phyloP scores from a whole-genome alignment of 2,113 vertebrate species.

The Paracyprichromis sp. region DNA sequence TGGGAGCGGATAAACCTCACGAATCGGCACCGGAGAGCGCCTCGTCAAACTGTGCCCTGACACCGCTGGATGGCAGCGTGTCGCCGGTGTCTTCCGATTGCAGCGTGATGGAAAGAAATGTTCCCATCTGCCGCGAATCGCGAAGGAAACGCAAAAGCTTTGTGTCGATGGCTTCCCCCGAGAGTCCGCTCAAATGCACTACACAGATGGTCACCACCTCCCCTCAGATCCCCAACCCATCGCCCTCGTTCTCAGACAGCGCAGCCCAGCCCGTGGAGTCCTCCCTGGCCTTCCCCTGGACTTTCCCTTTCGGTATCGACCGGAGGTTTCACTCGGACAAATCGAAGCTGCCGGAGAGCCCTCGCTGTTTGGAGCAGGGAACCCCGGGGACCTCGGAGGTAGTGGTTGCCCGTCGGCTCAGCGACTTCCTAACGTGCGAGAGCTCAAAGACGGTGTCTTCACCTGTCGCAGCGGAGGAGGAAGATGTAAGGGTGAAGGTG shows the following conservation, averaged over 20 bases:
- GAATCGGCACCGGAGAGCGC: slow-evolving; percentile 83
- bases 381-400: slow-evolving; percentile 76
- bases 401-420: slow-evolving; percentile 71
- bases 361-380: slow-evolving; percentile 83
- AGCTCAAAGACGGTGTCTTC: slow-evolving; percentile 80
- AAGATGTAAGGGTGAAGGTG: slow-evolving; percentile 92
- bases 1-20: slow-evolving; percentile 78
- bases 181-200: slow-evolving; percentile 89
- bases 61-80: slow-evolving; percentile 87
- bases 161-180: slow-evolving; percentile 83
- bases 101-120: slow-evolving; percentile 89
- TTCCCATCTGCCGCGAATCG: slow-evolving; percentile 88
- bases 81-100: slow-evolving; percentile 96
- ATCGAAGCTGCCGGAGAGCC: slow-evolving; percentile 85
- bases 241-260: slow-evolving; percentile 84
- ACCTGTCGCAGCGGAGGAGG: slow-evolving; percentile 81
- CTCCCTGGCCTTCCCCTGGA: slow-evolving; percentile 95
- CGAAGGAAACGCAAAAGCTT: slow-evolving; percentile 94
- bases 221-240: slow-evolving; percentile 88
- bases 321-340: slow-evolving; percentile 89
- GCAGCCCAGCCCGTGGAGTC: slow-evolving; percentile 88
- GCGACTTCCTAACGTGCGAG: slow-evolving; percentile 90
- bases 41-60: slow-evolving; percentile 80
- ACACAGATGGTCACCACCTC: slow-evolving; percentile 86
- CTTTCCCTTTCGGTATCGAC: slow-evolving; percentile 94